Conservation (phyloP, 2,888 invertebrate genomes). For the Chloromyia formosa region DNA sequence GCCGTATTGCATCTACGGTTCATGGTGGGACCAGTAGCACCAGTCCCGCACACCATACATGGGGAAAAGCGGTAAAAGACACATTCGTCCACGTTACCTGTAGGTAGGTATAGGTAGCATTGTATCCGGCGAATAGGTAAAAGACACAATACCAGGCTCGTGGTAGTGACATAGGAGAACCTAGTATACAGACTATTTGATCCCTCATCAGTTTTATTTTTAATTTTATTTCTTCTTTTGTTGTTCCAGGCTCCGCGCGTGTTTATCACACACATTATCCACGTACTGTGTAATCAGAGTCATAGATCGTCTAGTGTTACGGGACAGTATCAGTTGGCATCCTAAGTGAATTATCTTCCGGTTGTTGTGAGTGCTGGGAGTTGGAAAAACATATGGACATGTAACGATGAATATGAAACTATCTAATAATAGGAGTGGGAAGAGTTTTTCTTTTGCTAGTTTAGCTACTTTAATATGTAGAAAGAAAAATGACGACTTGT, state of each 20-base stretch:
- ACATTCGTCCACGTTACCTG: not conserved
- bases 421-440: not conserved
- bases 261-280: not conserved
- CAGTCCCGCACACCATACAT: not conserved
- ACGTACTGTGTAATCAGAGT: not conserved
- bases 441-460: too few relatives aligned
- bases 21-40: not conserved
- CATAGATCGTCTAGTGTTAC: not conserved
- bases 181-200: not conserved
- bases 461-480: too few relatives aligned
- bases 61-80: slow-evolving; percentile 25
- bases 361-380: not conserved
- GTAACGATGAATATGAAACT: not conserved
- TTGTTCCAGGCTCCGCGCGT: slow-evolving; percentile 9
- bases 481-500: too few relatives aligned
- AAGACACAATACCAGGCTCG: slow-evolving; percentile 31
- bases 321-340: slow-evolving; percentile 5
- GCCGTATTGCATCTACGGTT: not conserved
- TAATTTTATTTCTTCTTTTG: not conserved
- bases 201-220: not conserved
- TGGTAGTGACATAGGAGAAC: slow-evolving; percentile 29
- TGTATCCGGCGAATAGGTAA: slow-evolving; percentile 27
- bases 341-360: not conserved
- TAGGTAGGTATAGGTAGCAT: too few relatives aligned
- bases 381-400: not conserved